Evolutionary conservation across 2,797 vertebrate species (phyloP).

Genomic region (Peromyscus attwateri): DNA sequence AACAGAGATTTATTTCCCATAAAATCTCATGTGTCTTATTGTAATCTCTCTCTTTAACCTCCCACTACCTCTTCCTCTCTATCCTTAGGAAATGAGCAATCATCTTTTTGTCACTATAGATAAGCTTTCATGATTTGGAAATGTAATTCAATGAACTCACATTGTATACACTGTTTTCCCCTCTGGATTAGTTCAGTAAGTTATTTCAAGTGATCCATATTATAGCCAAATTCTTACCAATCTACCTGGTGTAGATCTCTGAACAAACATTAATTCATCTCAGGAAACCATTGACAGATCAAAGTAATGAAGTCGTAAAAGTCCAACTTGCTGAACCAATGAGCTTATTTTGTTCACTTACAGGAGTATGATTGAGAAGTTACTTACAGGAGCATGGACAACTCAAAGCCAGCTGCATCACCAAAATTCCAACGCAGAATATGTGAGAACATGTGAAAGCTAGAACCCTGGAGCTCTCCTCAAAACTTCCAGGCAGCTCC

Average conservation of each 20-base stretch:
- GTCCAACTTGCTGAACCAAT: not conserved
- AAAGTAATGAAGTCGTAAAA: not conserved
- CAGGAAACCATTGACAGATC: not conserved
- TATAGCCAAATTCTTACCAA: not conserved
- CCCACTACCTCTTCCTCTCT: not conserved
- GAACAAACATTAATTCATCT: not conserved
- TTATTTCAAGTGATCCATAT: slow-evolving; percentile 13
- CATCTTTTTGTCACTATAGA: not conserved
- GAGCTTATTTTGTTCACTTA: not conserved
- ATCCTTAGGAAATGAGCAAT: not conserved
- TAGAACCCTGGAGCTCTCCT: not conserved
- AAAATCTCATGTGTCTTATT: not conserved
- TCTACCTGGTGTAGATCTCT: not conserved
- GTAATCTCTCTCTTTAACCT: not conserved
- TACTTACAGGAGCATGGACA: not conserved
- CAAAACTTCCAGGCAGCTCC: not conserved
- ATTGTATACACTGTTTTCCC: not conserved
- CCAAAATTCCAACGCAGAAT: not conserved
- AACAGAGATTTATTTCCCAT: not conserved
- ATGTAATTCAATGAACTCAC: not conserved
- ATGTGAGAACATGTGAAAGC: not conserved
- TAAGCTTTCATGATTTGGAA: not conserved
- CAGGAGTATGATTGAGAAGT: too few relatives aligned
- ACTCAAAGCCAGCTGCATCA: not conserved
- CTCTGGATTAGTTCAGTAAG: not conserved